Evolutionary conservation across 92 coral and sea anemone genomes (phyloP).

Genomic region (Hydrozoanthus gracilis): DNA sequence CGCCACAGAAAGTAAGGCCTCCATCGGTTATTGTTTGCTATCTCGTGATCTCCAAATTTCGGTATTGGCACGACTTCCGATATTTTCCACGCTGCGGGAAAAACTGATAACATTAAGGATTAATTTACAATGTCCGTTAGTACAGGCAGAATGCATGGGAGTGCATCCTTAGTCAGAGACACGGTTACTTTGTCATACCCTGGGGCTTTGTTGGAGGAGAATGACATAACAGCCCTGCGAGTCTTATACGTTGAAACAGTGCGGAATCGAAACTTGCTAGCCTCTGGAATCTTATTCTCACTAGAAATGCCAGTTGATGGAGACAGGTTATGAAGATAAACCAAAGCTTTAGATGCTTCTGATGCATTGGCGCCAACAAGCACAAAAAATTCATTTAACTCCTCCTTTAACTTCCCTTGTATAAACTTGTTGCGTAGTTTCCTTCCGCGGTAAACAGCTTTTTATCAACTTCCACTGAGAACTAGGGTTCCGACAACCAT

Average conservation of each 20-base stretch:
- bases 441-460: constrained; percentile 57
- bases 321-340: constrained; percentile 58
- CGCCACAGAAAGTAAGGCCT: constrained; percentile 43
- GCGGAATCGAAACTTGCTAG: constrained; percentile 52
- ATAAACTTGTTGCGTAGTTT: constrained; percentile 52
- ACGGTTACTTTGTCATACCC: constrained; percentile 50
- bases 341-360: constrained; percentile 55
- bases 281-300: constrained; percentile 50
- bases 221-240: constrained; percentile 57
- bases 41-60: constrained; percentile 51
- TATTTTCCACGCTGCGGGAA: constrained; percentile 57
- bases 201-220: constrained; percentile 52
- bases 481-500: constrained; percentile 44
- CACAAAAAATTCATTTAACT: constrained; percentile 35
- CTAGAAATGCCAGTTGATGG: constrained; percentile 52
- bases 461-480: constrained; percentile 65
- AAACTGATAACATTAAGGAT: constrained; percentile 15
- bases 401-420: constrained; percentile 62
- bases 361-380: constrained; percentile 63
- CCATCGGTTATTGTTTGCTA: constrained; percentile 2
- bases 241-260: constrained; percentile 54
- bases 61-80: constrained; percentile 35
- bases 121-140: constrained; percentile 11
- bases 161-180: constrained; percentile 61
- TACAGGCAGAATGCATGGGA: constrained; percentile 31